Conservation (phyloP, 2,797 vertebrate species). For the Discoglossus pictus region DNA sequence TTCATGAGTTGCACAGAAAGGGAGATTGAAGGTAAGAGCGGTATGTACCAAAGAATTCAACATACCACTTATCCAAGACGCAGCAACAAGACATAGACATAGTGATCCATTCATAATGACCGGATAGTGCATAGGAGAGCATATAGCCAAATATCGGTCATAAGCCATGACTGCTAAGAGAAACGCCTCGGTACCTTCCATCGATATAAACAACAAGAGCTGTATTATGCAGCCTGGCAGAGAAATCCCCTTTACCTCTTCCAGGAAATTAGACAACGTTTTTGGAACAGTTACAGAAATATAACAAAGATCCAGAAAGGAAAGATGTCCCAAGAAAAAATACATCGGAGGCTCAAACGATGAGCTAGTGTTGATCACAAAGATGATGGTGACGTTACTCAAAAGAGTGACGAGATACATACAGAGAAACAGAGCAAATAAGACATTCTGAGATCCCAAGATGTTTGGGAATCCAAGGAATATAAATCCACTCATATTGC, state of each 20-base stretch:
- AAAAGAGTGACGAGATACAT: no score
- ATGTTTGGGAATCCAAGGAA: no score
- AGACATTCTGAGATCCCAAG: no score
- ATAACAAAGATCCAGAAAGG: constrained; percentile 1
- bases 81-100: background rate
- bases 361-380: background rate
- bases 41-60: constrained; percentile 11
- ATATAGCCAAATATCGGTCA: constrained; percentile 20
- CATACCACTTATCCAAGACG: constrained; percentile 1
- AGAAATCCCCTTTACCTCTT: background rate
- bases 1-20: constrained; percentile 10
- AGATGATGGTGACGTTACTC: constrained; percentile 8
- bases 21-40: constrained; percentile 3
- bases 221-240: background rate
- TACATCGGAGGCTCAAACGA: constrained; percentile 19
- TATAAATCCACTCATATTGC: no score
- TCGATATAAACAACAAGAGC: background rate
- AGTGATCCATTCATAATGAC: background rate
- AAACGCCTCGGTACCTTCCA: constrained; percentile 6
- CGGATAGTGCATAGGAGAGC: background rate
- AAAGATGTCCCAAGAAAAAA: constrained; percentile 14
- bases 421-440: no score
- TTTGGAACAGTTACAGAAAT: background rate
- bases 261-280: constrained; percentile 5
- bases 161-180: constrained; percentile 4